Evolutionary conservation across 2,797 vertebrate genomes (phyloP), one percentile per base, ranked within the genome.

Genomic region (Serranus cabrilla): DNA sequence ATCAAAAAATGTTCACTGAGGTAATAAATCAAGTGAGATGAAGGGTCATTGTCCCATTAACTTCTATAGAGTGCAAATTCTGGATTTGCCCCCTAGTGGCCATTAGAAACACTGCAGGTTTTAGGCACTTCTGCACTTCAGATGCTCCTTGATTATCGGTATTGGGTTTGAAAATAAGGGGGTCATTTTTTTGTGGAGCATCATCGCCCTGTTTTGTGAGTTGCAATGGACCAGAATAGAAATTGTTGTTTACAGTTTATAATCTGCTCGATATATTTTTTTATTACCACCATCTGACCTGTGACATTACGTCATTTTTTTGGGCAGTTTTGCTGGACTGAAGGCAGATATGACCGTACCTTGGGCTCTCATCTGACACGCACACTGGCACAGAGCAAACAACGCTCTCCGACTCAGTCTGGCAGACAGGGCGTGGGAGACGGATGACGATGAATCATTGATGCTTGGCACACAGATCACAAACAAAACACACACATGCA

Each of bases 391-490:
- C 31, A 45, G 31, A 74, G 77, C 75, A 76, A 81, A 83, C 85
- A 78, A 31, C 69, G 40, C 71, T 55, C 39, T 56, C 58, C 18
- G 0, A 39, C 68, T 86, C 76, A 49, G 86, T 79, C 87, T 84
- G 84, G 80, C 83, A 86, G 84, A 90, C 85, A 76, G 78, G 83
- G 71, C 52, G 76, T 84, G 81, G 87, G 80, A 93, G 88, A 89
- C 54, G 6, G 54, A 81, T 57, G 80, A 62, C 51, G 57, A 81
- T 84, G 75, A 86, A 87, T 85, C 85, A 91, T 76, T 84, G 80
- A 90, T 83, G 87, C 81, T 68, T 10, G 49, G 81, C 83, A 71
- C 79, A 73, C 75, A 79, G 62, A 89, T 87, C 79, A 73, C 84
- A 86, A 83, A 85, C 65, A 88, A 80, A 72, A 80, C 57, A 52